phyloP scores from a whole-genome alignment of 2,113 vertebrate species.

The Psilopogon haemacephalus region DNA sequence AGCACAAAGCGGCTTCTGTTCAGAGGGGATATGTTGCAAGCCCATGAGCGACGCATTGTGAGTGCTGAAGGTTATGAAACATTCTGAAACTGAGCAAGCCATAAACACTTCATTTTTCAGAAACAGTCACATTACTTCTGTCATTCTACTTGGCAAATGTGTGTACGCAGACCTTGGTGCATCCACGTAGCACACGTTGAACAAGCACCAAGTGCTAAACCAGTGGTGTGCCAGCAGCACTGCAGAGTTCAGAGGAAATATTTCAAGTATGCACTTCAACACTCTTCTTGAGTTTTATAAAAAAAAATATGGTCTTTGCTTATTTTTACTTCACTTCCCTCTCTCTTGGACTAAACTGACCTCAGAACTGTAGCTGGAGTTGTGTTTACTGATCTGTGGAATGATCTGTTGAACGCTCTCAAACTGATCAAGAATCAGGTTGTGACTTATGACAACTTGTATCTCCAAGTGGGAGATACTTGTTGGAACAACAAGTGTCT shows the following conservation, averaged over 20 bases:
- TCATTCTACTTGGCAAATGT: neutral
- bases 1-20: constrained; percentile 62
- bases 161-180: neutral
- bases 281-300: neutral
- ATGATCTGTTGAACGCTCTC: neutral
- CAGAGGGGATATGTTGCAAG: constrained; percentile 27
- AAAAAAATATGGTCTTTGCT: neutral
- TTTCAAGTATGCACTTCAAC: constrained; percentile 19
- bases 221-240: neutral
- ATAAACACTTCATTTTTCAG: constrained; percentile 62
- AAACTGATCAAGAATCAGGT: neutral
- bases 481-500: neutral
- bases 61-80: constrained; percentile 53
- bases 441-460: neutral
- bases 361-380: neutral
- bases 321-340: neutral
- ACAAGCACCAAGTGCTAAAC: constrained; percentile 1
- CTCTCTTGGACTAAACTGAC: constrained; percentile 41
- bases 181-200: constrained; percentile 30
- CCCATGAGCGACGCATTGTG: constrained; percentile 18
- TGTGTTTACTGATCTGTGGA: neutral
- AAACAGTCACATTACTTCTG: neutral
- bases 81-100: constrained; percentile 14
- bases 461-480: neutral
- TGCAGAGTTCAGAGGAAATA: neutral